Conservation (phyloP, 2,888 invertebrate species). For the Mechanitis mazaeus region DNA sequence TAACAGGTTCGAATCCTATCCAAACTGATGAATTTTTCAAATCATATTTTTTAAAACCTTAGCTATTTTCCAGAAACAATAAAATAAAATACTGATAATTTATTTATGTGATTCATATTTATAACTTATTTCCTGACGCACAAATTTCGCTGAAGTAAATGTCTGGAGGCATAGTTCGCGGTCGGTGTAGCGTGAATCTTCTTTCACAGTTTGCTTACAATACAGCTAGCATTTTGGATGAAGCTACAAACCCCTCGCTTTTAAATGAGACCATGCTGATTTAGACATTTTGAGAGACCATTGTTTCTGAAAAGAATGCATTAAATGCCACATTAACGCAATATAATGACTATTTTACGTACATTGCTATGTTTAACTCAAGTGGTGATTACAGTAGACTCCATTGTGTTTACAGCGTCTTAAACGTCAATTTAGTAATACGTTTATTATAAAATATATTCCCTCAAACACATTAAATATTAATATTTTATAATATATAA, state of each 20-base stretch:
- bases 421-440: too few relatives aligned
- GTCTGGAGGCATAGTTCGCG: background rate
- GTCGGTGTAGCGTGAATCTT: slow-evolving; percentile 2
- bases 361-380: background rate
- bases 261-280: slow-evolving; percentile 4
- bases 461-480: too few relatives aligned
- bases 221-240: background rate
- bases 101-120: too few relatives aligned
- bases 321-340: background rate
- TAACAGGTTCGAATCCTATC: too few relatives aligned
- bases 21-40: too few relatives aligned
- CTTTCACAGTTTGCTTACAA: slow-evolving; percentile 1
- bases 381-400: too few relatives aligned
- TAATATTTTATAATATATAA: too few relatives aligned
- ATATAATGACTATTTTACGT: background rate
- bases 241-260: background rate
- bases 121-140: background rate
- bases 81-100: too few relatives aligned
- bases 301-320: slow-evolving; percentile 1
- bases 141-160: background rate
- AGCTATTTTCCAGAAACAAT: too few relatives aligned
- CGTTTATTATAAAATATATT: too few relatives aligned
- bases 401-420: too few relatives aligned
- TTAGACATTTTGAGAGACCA: background rate
- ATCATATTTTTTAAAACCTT: too few relatives aligned